Conservation (phyloP, 2,113 vertebrate species). For the Epinephelus cyanopodus region DNA sequence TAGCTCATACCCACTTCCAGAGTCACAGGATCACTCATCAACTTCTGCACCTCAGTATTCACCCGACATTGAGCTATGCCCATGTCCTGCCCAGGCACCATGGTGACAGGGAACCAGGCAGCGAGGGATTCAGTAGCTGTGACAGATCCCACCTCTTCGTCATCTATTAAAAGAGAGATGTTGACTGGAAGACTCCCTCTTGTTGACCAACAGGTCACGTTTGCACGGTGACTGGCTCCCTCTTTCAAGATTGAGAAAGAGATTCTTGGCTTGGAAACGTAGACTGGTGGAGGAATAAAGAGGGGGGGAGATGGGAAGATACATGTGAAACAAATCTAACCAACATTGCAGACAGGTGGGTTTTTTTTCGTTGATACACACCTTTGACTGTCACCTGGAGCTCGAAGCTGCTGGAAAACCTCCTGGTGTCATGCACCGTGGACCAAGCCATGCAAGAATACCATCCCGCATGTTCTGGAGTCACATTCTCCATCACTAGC, state of each 20-base stretch:
- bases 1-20: slow-evolving; percentile 83
- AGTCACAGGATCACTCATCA: slow-evolving; percentile 68
- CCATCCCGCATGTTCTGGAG: slow-evolving; percentile 63
- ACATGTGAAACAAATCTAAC: background rate
- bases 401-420: slow-evolving; percentile 69
- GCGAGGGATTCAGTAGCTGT: slow-evolving; percentile 35
- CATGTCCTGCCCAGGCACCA: slow-evolving; percentile 61
- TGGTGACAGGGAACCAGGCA: slow-evolving; percentile 74
- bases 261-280: slow-evolving; percentile 77
- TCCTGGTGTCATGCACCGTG: slow-evolving; percentile 33
- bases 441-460: slow-evolving; percentile 71
- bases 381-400: slow-evolving; percentile 81
- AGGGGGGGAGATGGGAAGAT: background rate
- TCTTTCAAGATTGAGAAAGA: slow-evolving; percentile 71
- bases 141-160: background rate
- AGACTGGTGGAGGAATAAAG: slow-evolving; percentile 62
- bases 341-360: background rate
- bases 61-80: slow-evolving; percentile 72
- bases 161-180: slow-evolving; percentile 74
- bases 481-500: slow-evolving; percentile 67
- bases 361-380: slow-evolving; percentile 39
- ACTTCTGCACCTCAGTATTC: slow-evolving; percentile 58
- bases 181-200: slow-evolving; percentile 82
- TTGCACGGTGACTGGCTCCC: slow-evolving; percentile 53
- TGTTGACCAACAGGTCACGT: slow-evolving; percentile 79